Base-by-base conservation (phyloP, 2,797 vertebrate genomes). In the Bufotes viridis region DNA sequence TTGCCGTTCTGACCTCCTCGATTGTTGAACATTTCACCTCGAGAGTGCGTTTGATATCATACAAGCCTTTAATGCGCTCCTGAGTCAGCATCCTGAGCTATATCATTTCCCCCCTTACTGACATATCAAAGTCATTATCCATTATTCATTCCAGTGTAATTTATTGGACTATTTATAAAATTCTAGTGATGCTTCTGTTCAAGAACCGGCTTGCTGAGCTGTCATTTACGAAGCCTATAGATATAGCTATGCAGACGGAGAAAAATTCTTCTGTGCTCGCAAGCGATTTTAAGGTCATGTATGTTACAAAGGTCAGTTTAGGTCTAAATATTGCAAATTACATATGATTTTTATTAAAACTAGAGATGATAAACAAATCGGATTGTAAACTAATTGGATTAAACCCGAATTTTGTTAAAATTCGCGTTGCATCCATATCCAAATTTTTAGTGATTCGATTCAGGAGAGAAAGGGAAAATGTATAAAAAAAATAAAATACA, bases 111-210 rank as follows among this genome's bases (percentile, higher is more conserved):
- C 29, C 26, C 13, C 3, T 76, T 76, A 42, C 72, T 87, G 86
- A 87, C 86, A 88, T 78, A 84, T 88, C 84, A 82, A 86, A 82
- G 84, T 78, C 42, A 29, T 89, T 76, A 82, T 24, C 60, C 49
- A 82, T 89, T 78, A 82, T 86, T 89, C 88, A 86, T 26, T 42
- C 13, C 20, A 17, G 55, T 20, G n/a, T 82, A 67, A 88, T 88
- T 88, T 82, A 82, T 81, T 78, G 82, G 55, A 24, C 84, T 13
- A 84, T 75, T 60, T 88, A 72, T 84, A 76, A 86, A 74, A 74
- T 63, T 82, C 26, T 51, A 81, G 84, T 15, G 22, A 55, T 51
- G 55, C 72, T 57, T 70, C 53, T n/a, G 51, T 51, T 60, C 74
- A 79, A 84, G 74, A 84, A 79, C 12, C 69, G 13, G 60, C 84